phyloP scores from a whole-genome alignment of 2,888 invertebrate species.

The Entomobrya multifasciata region DNA sequence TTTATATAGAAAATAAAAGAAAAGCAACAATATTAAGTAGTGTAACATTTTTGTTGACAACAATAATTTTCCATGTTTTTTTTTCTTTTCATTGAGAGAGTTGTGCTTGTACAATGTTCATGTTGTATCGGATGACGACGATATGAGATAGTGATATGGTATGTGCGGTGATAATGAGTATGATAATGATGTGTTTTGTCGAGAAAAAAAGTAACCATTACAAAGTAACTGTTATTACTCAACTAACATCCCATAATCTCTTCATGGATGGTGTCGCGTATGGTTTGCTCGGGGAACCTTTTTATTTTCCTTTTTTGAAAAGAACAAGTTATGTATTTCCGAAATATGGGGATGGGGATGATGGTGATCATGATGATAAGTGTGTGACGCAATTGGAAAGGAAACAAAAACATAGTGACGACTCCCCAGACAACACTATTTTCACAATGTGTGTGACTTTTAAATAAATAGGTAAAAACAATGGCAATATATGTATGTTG shows the following conservation, averaged over 20 bases:
- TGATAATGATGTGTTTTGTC: slow-evolving; percentile 56
- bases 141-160: no score
- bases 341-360: slow-evolving; percentile 21
- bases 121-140: slow-evolving; percentile 7
- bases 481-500: no score
- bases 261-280: no score
- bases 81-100: no score
- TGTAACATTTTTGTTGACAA: slow-evolving; percentile 65
- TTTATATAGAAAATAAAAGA: no score
- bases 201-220: slow-evolving; percentile 48
- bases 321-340: no score
- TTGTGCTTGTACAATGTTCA: no score
- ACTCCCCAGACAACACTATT: slow-evolving; percentile 58
- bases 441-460: no score
- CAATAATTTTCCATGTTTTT: slow-evolving; percentile 63
- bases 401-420: slow-evolving; percentile 8
- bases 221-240: slow-evolving; percentile 68
- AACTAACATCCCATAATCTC: slow-evolving; percentile 64
- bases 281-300: no score
- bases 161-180: slow-evolving; percentile 69
- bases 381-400: slow-evolving; percentile 31
- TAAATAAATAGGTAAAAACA: no score
- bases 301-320: no score
- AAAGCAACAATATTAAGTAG: slow-evolving; percentile 68
- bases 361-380: slow-evolving; percentile 53